A percentile compares a stretch with the other conserved stretches of the same genome.
Evolutionary conservation across 2,113 vertebrate genomes (phyloP).

Genomic region (Opisthocomus hoazin): DNA sequence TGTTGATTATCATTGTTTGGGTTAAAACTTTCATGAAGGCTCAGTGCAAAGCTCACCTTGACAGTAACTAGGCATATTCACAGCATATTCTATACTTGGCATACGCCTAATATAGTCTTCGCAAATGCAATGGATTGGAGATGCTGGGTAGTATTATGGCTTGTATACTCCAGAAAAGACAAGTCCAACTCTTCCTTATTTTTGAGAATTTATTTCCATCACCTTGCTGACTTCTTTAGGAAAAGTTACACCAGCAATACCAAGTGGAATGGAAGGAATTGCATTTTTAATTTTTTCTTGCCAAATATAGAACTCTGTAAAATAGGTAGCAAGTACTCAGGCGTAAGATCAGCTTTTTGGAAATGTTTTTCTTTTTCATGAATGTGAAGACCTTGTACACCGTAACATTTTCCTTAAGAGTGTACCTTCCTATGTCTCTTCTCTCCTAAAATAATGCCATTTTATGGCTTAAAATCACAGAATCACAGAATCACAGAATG

Average conservation of each 20-base stretch:
- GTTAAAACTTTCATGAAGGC: conserved; percentile 58
- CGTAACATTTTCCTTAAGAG: neutral
- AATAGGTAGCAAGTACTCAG: neutral
- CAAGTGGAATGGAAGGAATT: neutral
- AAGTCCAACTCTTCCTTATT: neutral
- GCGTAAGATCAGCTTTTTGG: neutral
- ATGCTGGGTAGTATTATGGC: neutral
- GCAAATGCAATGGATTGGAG: neutral
- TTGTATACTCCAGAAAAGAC: neutral
- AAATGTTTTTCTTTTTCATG: neutral
- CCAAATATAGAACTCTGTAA: neutral
- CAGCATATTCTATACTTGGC: neutral
- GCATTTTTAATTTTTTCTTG: neutral
- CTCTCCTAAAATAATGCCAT: neutral
- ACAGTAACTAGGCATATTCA: neutral
- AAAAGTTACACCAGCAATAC: neutral
- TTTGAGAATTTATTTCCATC: neutral
- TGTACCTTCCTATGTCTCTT: neutral
- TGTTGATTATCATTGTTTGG: conserved; percentile 65
- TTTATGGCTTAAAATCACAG: neutral
- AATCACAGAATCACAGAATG: no score
- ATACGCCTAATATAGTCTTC: neutral
- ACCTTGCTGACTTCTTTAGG: neutral
- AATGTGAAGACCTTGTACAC: neutral
- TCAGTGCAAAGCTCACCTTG: conserved; percentile 36